A percentile compares a stretch with the other conserved stretches of the same genome.
Evolutionary conservation across 2,797 vertebrate genomes (phyloP).

Genomic region (Chelon auratus): DNA sequence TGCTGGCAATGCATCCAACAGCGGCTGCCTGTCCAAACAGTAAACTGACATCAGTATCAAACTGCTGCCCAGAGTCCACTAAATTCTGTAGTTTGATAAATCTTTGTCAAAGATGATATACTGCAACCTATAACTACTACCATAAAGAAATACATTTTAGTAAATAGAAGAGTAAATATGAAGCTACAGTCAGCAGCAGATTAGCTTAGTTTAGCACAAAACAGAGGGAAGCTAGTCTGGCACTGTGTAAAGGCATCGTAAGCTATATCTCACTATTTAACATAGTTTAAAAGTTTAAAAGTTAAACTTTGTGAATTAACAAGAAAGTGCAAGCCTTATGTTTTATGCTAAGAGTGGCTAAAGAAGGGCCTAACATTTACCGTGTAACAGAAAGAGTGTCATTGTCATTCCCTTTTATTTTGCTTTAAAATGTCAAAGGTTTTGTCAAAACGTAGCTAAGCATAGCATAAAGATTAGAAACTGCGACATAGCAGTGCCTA

Average conservation of each 20-base stretch:
- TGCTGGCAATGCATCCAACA: slow-evolving; percentile 86
- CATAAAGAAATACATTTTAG: background rate
- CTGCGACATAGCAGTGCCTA: background rate
- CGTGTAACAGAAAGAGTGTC: background rate
- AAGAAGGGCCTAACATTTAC: background rate
- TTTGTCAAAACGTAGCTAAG: background rate
- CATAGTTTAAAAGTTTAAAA: background rate
- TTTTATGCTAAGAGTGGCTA: background rate
- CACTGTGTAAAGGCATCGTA: too few species aligned
- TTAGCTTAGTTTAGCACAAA: background rate
- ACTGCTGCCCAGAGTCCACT: background rate
- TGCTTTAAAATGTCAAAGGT: background rate
- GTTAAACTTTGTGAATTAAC: background rate
- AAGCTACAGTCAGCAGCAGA: background rate
- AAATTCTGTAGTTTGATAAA: background rate
- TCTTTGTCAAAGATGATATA: background rate
- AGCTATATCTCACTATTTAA: too few species aligned
- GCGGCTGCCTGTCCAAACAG: slow-evolving; percentile 84
- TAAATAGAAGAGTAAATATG: background rate
- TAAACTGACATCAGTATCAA: slow-evolving; percentile 17
- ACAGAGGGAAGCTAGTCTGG: too few species aligned
- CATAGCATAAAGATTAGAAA: background rate
- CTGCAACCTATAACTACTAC: background rate
- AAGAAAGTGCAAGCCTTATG: background rate
- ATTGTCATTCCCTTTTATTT: background rate